Evolutionary conservation across 2,888 invertebrate genomes (phyloP).

Genomic region (Diplolepis rosae): DNA sequence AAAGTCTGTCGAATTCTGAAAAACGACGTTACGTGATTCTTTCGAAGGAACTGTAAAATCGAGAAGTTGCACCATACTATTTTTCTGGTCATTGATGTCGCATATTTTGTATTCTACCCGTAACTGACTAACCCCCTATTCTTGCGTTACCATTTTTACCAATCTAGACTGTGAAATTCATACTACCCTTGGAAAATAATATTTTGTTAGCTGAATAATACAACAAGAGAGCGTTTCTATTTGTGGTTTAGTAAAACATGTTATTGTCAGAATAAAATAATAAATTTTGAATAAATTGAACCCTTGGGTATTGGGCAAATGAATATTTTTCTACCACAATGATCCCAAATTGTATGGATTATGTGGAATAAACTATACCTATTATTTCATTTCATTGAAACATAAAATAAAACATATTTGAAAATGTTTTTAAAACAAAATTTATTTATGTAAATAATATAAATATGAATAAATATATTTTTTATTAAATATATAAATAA

Average conservation of each 20-base stretch:
- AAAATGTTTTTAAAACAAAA: no score
- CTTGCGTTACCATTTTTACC: not conserved
- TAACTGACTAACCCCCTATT: not conserved
- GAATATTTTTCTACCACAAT: no score
- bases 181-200: not conserved
- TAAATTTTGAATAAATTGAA: no score
- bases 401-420: no score
- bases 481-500: no score
- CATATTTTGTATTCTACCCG: slow-evolving; percentile 18
- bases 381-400: no score
- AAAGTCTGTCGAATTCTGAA: slow-evolving; percentile 31
- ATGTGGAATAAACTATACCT: no score
- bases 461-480: no score
- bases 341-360: no score
- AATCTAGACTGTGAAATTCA: not conserved
- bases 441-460: no score
- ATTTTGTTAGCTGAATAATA: not conserved
- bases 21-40: slow-evolving; percentile 29
- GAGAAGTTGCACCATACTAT: slow-evolving; percentile 1
- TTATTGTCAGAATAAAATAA: not conserved
- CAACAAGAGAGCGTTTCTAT: not conserved
- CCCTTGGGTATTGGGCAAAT: no score
- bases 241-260: not conserved
- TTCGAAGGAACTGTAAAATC: slow-evolving; percentile 11
- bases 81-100: not conserved